Percentiles rank a stretch among this genome's conserved stretches.
These are phyloP conservation scores for Furcifer pardalis DNA, from an alignment of 2,797 vertebrate genomes.

Conservation along the genomic window DNA sequence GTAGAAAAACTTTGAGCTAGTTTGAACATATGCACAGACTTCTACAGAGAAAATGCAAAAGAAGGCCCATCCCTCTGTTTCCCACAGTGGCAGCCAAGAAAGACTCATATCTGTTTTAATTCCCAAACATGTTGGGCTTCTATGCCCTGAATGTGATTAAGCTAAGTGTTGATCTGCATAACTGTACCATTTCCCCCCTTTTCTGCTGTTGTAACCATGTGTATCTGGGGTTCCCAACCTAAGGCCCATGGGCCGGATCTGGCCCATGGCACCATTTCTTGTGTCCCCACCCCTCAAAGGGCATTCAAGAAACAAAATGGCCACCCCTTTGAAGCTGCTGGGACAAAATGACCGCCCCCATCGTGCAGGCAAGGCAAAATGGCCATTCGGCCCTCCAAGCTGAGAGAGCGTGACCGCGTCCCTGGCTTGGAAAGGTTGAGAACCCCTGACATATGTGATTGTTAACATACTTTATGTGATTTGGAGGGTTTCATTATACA, in stretches of 20 bases:
- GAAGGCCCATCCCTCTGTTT: neutral
- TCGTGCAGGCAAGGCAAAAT: too few relatives aligned
- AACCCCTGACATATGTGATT: too few relatives aligned
- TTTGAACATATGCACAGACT: neutral
- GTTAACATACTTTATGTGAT: neutral
- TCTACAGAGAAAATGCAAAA: conserved; percentile 4
- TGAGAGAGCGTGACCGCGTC: too few relatives aligned
- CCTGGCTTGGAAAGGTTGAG: too few relatives aligned
- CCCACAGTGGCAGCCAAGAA: neutral
- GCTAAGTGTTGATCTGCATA: neutral
- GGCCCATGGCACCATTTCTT: too few relatives aligned
- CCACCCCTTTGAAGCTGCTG: too few relatives aligned
- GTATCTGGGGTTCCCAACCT: too few relatives aligned
- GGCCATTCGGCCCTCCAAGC: too few relatives aligned
- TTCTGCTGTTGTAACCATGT: neutral
- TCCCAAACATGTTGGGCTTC: neutral
- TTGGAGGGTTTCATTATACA: neutral
- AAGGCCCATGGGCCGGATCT: too few relatives aligned
- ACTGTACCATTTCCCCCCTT: neutral
- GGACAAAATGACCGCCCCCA: too few relatives aligned
- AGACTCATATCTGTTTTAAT: neutral
- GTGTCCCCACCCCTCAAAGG: too few relatives aligned
- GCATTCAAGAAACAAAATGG: too few relatives aligned
- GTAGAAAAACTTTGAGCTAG: neutral
- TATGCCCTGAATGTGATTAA: neutral